Evolutionary conservation across 2,888 invertebrate species (phyloP), one percentile per base, ranked within the genome.

Genomic region (Nomada fabriciana): DNA sequence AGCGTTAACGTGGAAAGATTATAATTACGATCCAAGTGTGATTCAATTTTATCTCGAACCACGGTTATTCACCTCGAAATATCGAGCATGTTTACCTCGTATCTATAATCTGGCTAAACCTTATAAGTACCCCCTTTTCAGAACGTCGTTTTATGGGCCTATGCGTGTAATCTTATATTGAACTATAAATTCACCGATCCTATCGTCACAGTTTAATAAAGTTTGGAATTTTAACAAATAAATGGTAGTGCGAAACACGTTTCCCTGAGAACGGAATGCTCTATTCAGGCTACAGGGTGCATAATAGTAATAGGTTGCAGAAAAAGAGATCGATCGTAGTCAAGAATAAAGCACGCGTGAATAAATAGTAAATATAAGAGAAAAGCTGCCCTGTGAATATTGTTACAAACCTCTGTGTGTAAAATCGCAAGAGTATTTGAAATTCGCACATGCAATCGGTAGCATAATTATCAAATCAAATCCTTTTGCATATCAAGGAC

Each of bases 31-130:
- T 70, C 36, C 60, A 10, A 15, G 36, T 36, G 10, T 53, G 67
- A 60, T 18, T 60, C 70, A 23, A 70, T 70, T 70, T 61, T 36
- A 70, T 60, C 50, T 50, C n/a, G 50, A 42, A 71, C 61, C 61
- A 59, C 52, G 36, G 36, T n/a, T 61, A 36, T 61, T 52, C 50
- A 13, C 15, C 23, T 61, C 15, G 70, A 70, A 60, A 47, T 70
- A 69, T 70, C 59, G 70, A 60, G 59, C 70, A 57, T 43, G 11
- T 36, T 59, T 36, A 36, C 36, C 11, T 2, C 36, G 11, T 61
- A 61, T 61, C 71, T 18, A 20, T 18, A 25, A 71, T 61, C 61
- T 61, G 10, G n/a, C 9, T 36, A 52, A 55, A 42, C 67, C 23
- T 42, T 23, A 61, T n/a, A 36, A 29, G n/a, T 59, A n/a, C 36